A percentile compares a stretch with the other conserved stretches of the same genome.
phyloP scores from a whole-genome alignment of 2,113 vertebrate genomes.

The Protobothrops flavoviridis region DNA sequence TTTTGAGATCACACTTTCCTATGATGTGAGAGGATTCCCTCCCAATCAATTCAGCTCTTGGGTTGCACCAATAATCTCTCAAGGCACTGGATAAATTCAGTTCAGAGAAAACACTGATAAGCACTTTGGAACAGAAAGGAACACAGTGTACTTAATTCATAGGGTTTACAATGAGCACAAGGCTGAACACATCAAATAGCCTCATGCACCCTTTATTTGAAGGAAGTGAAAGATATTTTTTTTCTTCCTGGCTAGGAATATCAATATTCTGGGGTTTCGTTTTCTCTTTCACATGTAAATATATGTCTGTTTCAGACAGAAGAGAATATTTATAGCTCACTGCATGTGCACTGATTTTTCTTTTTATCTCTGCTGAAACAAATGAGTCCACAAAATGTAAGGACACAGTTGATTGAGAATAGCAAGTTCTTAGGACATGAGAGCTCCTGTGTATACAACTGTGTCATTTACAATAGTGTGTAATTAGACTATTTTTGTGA shows the following conservation, averaged over 20 bases:
- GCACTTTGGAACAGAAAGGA: slow-evolving; percentile 39
- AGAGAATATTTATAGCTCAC: too few species aligned
- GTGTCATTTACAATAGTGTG: background rate
- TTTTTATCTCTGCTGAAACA: background rate
- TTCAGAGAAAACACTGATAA: slow-evolving; percentile 42
- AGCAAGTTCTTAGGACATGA: background rate
- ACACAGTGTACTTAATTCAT: slow-evolving; percentile 39
- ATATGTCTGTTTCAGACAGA: background rate
- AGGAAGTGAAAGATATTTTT: background rate
- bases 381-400: background rate
- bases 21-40: background rate
- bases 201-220: background rate
- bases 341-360: background rate
- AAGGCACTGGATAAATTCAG: slow-evolving; percentile 21
- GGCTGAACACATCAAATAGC: background rate
- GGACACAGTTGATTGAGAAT: background rate
- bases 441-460: background rate
- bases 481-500: background rate
- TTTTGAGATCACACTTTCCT: slow-evolving; percentile 27
- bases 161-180: background rate
- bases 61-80: slow-evolving; percentile 26
- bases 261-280: background rate
- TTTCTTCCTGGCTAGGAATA: background rate
- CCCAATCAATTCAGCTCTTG: slow-evolving; percentile 32
- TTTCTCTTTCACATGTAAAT: background rate